Conservation (phyloP, 2,113 vertebrate species). For the Halcyon senegalensis region DNA sequence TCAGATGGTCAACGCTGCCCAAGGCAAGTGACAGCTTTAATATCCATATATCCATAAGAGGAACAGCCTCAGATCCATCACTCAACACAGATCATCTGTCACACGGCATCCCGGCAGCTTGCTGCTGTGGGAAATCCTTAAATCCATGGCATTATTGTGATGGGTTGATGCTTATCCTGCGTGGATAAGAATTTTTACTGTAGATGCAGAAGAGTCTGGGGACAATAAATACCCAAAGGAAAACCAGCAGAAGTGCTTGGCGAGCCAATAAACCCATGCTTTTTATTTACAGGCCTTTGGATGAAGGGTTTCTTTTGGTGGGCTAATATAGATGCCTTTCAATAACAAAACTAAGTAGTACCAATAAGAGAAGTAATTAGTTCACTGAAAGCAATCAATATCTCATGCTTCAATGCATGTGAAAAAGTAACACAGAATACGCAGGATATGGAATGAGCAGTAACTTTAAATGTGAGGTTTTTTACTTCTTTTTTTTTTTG, state of each 20-base stretch:
- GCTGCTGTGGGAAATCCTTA: not conserved
- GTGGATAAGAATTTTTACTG: not conserved
- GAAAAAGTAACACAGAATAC: not conserved
- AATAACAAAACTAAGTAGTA: not conserved
- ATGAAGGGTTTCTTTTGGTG: not conserved
- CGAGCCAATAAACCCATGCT: not conserved
- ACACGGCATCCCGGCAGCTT: rapidly evolving
- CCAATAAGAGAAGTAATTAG: not conserved
- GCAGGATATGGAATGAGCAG: not conserved
- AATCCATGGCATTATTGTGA: not conserved
- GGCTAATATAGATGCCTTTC: not conserved
- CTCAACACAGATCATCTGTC: not conserved
- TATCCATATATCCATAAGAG: not conserved
- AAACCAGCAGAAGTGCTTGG: not conserved
- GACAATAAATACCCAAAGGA: not conserved
- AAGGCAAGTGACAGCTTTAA: not conserved
- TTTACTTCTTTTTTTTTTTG: not conserved
- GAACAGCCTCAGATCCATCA: not conserved
- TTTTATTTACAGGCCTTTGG: not conserved
- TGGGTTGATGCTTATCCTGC: not conserved
- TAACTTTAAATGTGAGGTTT: not conserved
- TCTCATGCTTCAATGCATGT: not conserved
- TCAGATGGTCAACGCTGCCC: not conserved
- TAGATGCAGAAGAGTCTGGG: not conserved
- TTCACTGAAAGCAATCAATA: not conserved